These are phyloP conservation scores for Rhinolophus sinicus DNA, from an alignment of 2,113 vertebrate genomes.

Conservation along the genomic window DNA sequence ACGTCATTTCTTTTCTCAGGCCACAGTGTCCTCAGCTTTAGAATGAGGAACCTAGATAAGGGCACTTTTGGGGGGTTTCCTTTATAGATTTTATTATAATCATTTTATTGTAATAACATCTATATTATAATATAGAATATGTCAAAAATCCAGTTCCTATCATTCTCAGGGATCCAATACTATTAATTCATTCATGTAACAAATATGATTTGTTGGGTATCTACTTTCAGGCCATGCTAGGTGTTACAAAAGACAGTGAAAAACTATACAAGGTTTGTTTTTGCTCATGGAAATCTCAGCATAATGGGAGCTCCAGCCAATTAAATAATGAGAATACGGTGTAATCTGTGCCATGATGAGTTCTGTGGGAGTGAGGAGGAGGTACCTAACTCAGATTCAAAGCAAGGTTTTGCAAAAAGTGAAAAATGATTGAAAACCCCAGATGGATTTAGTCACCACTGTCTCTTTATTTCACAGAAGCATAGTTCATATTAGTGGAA, in stretches of 20 bases:
- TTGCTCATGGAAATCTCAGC: not conserved
- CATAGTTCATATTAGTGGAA: not conserved
- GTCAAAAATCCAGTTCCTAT: not conserved
- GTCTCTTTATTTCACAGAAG: not conserved
- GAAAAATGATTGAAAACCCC: constrained; percentile 16
- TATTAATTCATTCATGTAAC: not conserved
- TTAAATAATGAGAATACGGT: not conserved
- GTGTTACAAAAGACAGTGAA: not conserved
- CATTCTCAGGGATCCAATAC: not conserved
- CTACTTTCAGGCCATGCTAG: not conserved
- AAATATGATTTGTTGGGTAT: not conserved
- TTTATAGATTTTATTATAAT: not conserved
- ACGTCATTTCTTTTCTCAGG: not conserved
- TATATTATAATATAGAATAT: not conserved
- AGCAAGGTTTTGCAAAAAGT: not conserved
- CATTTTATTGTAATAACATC: not conserved
- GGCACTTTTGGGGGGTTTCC: not conserved
- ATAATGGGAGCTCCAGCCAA: not conserved
- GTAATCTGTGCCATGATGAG: not conserved
- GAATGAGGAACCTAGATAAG: not conserved
- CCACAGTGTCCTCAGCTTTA: not conserved
- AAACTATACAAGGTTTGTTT: not conserved
- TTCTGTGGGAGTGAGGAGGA: not conserved
- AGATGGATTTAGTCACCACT: not conserved
- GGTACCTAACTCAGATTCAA: not conserved